These are phyloP conservation scores for Cynodonichthys magdalenae DNA, from an alignment of 2,797 vertebrate species.

Conservation along the genomic window DNA sequence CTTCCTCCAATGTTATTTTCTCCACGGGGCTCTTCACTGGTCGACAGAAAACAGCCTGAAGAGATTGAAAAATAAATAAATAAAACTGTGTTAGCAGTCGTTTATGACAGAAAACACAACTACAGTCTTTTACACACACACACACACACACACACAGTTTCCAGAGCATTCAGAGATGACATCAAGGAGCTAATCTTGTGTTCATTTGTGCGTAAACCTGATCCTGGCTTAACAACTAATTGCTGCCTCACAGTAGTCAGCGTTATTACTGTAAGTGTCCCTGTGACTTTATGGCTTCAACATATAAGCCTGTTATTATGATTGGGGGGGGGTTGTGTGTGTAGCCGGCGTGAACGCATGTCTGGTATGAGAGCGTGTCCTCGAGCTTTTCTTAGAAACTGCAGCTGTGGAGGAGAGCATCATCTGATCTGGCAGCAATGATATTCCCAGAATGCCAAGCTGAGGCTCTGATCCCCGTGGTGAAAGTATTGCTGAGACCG, in stretches of 20 bases:
- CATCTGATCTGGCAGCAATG: conserved; percentile 66
- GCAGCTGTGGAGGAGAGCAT: conserved; percentile 75
- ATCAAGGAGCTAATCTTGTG: conserved; percentile 48
- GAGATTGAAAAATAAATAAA: conserved; percentile 13
- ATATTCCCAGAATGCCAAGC: conserved; percentile 77
- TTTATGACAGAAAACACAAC: conserved; percentile 30
- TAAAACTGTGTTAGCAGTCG: conserved; percentile 31
- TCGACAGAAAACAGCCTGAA: conserved; percentile 58
- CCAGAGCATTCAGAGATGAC: conserved; percentile 50
- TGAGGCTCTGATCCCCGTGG: conserved; percentile 67
- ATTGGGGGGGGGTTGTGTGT: conserved; percentile 9
- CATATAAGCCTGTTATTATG: conserved; percentile 11
- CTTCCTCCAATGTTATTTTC: conserved; percentile 45
- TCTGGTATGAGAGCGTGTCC: conserved; percentile 41
- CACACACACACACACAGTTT: conserved; percentile 31
- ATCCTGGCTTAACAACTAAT: conserved; percentile 51
- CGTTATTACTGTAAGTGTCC: conserved; percentile 41
- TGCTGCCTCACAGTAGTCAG: conserved; percentile 31
- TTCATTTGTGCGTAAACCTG: conserved; percentile 30
- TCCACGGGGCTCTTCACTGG: conserved; percentile 44
- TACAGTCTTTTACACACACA: conserved; percentile 16
- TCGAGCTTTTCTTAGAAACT: conserved; percentile 82
- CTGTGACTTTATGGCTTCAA: conserved; percentile 24
- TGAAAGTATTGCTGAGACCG: conserved; percentile 58
- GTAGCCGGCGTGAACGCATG: conserved; percentile 28